Conservation (phyloP, 2,888 invertebrate genomes). For the Drosophila differens region DNA sequence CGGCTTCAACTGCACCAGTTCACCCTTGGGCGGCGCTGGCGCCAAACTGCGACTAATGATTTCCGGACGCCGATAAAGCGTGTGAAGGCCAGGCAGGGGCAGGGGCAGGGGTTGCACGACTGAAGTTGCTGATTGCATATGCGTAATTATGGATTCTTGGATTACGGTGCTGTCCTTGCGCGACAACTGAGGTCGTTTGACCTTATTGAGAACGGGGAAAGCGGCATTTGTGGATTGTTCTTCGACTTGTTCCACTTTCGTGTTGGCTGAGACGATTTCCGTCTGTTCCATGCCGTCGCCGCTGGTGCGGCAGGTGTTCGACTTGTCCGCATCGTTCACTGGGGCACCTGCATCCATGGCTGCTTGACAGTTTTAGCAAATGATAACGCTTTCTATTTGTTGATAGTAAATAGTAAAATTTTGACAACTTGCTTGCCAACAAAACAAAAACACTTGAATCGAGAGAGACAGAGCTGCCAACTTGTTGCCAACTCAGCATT, state of each 20-base stretch:
- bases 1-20: constrained; percentile 88
- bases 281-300: constrained; percentile 92
- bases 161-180: constrained; percentile 71
- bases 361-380: constrained; percentile 11
- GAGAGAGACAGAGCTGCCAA: constrained; percentile 32
- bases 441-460: constrained; percentile 64
- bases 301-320: constrained; percentile 86
- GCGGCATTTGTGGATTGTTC: constrained; percentile 4
- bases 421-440: constrained; percentile 54
- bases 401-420: constrained; percentile 10
- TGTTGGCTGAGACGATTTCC: constrained; percentile 59
- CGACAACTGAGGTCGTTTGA: constrained; percentile 57
- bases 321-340: constrained; percentile 24
- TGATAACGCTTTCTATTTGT: background rate
- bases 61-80: constrained; percentile 79
- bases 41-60: constrained; percentile 81
- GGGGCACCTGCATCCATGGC: constrained; percentile 47
- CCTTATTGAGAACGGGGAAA: constrained; percentile 21
- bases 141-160: constrained; percentile 65
- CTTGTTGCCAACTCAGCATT: constrained; percentile 24
- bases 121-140: constrained; percentile 46
- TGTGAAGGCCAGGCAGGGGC: constrained; percentile 79
- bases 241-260: constrained; percentile 65
- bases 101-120: constrained; percentile 42
- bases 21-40: constrained; percentile 86